Conservation (phyloP, 2,797 vertebrate genomes). For the Intellagama lesueurii region DNA sequence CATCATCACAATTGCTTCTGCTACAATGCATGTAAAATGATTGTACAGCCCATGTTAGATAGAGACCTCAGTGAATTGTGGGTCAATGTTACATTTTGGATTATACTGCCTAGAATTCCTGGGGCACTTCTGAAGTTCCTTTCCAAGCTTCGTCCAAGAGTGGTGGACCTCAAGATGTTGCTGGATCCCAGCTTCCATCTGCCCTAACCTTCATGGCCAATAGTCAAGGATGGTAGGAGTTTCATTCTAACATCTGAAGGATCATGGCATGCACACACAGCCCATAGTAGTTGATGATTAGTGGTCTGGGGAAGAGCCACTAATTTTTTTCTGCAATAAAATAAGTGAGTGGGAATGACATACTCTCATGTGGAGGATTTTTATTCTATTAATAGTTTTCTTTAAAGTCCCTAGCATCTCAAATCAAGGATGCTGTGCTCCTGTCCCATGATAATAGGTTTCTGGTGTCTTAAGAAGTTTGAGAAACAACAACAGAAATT, state of each 20-base stretch:
- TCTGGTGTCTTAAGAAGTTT: not conserved
- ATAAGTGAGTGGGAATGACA: not conserved
- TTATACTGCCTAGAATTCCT: not conserved
- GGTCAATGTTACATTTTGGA: not conserved
- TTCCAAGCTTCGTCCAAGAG: not conserved
- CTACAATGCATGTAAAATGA: too few species aligned
- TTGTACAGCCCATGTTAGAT: not conserved
- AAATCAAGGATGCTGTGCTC: not conserved
- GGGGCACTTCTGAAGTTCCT: not conserved
- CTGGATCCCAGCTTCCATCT: not conserved
- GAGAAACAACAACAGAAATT: not conserved
- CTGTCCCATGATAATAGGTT: not conserved
- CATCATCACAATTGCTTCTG: not conserved
- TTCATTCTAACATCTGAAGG: not conserved
- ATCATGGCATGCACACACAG: not conserved
- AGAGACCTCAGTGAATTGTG: not conserved
- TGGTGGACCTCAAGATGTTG: not conserved
- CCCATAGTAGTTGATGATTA: not conserved
- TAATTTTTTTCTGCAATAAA: not conserved
- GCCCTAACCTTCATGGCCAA: not conserved
- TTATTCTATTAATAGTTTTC: not conserved
- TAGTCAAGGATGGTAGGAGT: not conserved
- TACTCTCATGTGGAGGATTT: not conserved
- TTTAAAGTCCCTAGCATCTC: not conserved
- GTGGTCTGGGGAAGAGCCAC: too few species aligned